Conservation (phyloP, 2,888 invertebrate genomes). For the Hydropsyche betteni region DNA sequence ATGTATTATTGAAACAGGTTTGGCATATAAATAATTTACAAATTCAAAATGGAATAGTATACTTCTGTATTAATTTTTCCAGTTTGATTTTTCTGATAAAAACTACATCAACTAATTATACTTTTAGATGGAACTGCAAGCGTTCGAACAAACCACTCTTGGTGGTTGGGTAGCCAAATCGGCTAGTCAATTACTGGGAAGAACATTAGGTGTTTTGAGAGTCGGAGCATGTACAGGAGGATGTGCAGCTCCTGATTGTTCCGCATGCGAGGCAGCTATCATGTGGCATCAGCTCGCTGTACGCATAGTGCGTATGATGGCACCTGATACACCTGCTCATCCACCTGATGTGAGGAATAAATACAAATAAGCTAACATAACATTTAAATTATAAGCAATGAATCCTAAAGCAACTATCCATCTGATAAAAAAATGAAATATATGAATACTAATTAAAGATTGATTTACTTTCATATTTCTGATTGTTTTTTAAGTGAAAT, state of each 20-base stretch:
- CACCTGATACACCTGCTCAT: constrained; percentile 76
- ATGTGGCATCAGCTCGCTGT: constrained; percentile 94
- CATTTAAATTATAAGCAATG: no score
- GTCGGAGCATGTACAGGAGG: constrained; percentile 70
- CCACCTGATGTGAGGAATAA: constrained; percentile 75
- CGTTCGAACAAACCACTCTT: constrained; percentile 66
- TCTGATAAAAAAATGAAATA: no score
- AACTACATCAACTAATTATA: not conserved
- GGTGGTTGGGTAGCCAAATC: constrained; percentile 43
- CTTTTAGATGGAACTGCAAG: constrained; percentile 81
- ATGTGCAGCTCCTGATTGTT: constrained; percentile 73
- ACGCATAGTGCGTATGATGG: constrained; percentile 80
- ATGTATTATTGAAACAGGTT: constrained; percentile 93
- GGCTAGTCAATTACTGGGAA: constrained; percentile 73
- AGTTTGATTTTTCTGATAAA: no score
- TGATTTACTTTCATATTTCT: no score
- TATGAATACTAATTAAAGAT: no score
- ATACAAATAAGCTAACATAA: no score
- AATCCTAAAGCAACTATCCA: no score
- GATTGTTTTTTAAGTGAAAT: no score
- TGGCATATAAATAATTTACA: constrained; percentile 2
- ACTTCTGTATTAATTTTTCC: not conserved
- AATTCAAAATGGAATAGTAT: not conserved
- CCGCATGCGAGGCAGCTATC: constrained; percentile 91
- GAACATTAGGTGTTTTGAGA: constrained; percentile 80